phyloP scores from a whole-genome alignment of 2,888 invertebrate species.

The Drosophila anomelani region DNA sequence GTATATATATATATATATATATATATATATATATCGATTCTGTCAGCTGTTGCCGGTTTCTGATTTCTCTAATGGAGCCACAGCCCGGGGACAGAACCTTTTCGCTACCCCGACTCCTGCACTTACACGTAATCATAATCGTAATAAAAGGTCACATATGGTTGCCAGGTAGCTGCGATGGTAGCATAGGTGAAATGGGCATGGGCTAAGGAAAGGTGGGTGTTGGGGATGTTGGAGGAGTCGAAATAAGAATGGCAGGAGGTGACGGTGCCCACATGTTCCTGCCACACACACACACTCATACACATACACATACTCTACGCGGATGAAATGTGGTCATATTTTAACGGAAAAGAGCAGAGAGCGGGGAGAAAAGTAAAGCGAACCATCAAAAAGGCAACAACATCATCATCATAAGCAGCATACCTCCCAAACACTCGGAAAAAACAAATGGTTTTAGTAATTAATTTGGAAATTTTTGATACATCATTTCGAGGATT shows the following conservation, averaged over 20 bases:
- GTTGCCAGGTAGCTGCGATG: slow-evolving; percentile 42
- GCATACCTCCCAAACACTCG: slow-evolving; percentile 5
- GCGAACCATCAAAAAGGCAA: slow-evolving; percentile 42
- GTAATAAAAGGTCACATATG: slow-evolving; percentile 76
- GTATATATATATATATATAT: neutral
- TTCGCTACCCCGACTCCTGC: slow-evolving; percentile 33
- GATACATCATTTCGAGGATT: neutral
- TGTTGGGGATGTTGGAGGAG: neutral
- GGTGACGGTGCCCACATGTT: slow-evolving; percentile 24
- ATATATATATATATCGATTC: slow-evolving; percentile 39
- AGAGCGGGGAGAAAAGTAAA: slow-evolving; percentile 8
- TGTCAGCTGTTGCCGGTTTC: slow-evolving; percentile 52
- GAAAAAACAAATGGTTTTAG: neutral
- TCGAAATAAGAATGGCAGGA: slow-evolving; percentile 1
- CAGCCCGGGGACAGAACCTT: slow-evolving; percentile 33
- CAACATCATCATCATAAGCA: slow-evolving; percentile 50
- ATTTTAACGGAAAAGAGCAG: slow-evolving; percentile 49
- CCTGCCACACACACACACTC: slow-evolving; percentile 8
- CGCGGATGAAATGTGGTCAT: slow-evolving; percentile 58
- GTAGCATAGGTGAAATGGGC: slow-evolving; percentile 11
- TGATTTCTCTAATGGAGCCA: slow-evolving; percentile 42
- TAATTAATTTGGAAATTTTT: neutral
- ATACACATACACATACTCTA: slow-evolving; percentile 5
- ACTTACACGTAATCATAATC: slow-evolving; percentile 75
- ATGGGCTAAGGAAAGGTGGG: neutral